phyloP scores from a whole-genome alignment of 2,113 vertebrate species.

The Crotophaga sulcirostris region DNA sequence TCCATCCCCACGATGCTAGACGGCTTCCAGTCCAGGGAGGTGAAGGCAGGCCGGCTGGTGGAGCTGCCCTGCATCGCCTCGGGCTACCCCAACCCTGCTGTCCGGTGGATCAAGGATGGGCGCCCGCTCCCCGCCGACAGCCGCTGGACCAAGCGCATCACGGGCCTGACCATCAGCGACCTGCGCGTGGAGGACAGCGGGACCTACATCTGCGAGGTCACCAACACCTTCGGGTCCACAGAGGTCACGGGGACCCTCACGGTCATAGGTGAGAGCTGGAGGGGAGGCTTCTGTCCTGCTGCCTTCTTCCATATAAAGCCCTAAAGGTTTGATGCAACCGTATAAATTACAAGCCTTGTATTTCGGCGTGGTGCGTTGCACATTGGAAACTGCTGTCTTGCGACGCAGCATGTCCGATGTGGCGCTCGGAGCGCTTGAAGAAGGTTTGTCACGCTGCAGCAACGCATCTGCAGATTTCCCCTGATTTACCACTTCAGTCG shows the following conservation, averaged over 20 bases:
- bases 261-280: constrained; percentile 83
- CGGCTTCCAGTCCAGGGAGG: constrained; percentile 92
- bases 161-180: constrained; percentile 90
- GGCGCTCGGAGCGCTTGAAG: background rate
- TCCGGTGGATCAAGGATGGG: constrained; percentile 95
- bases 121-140: constrained; percentile 90
- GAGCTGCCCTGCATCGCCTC: constrained; percentile 96
- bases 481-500: background rate
- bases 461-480: rapidly evolving
- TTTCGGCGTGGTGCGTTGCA: background rate
- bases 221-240: constrained; percentile 96
- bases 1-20: constrained; percentile 93
- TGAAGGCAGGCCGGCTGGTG: constrained; percentile 84
- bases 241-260: constrained; percentile 93
- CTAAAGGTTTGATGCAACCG: background rate
- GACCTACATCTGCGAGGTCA: constrained; percentile 97
- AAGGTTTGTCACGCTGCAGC: background rate
- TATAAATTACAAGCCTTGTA: background rate
- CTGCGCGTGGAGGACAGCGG: constrained; percentile 93
- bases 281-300: background rate
- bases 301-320: background rate
- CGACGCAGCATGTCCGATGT: background rate
- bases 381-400: background rate
- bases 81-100: constrained; percentile 92
- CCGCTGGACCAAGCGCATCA: constrained; percentile 90